A percentile compares a stretch with the other conserved stretches of the same genome.
Evolutionary conservation across 2,113 vertebrate genomes (phyloP).

Genomic region (Platysteira castanea): DNA sequence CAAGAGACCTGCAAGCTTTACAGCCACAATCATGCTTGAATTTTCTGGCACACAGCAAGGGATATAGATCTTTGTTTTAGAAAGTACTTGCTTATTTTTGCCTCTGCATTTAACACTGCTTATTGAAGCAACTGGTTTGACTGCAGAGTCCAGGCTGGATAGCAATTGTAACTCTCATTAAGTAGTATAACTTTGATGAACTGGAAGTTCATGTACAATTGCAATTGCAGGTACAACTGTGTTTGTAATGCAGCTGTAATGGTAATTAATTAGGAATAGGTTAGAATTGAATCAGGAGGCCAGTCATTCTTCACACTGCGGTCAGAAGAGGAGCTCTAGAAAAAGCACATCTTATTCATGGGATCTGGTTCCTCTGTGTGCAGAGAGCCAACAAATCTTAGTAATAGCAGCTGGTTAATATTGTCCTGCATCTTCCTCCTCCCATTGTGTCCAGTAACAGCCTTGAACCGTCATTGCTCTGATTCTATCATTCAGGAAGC

Average conservation of each 20-base stretch:
- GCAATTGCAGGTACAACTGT: background rate
- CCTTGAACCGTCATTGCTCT: constrained; percentile 16
- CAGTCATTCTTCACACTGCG: background rate
- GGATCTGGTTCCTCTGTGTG: background rate
- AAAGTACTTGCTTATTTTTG: background rate
- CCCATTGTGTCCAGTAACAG: constrained; percentile 9
- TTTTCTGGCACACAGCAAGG: background rate
- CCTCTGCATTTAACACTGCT: background rate
- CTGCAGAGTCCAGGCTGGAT: background rate
- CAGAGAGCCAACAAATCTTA: background rate
- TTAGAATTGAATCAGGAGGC: background rate
- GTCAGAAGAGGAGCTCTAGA: background rate
- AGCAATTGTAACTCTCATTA: background rate
- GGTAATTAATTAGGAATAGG: background rate
- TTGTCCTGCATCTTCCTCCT: constrained; percentile 10
- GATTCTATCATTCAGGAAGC: constrained; percentile 42
- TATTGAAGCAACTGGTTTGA: background rate
- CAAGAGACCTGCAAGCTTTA: background rate
- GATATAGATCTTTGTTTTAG: background rate
- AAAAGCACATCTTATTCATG: background rate
- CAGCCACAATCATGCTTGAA: background rate
- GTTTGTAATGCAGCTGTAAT: background rate
- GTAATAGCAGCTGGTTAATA: constrained; percentile 7
- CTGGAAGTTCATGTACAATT: background rate
- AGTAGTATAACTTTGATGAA: background rate